These are phyloP conservation scores for Larimichthys crocea DNA, from an alignment of 2,113 vertebrate species.

Conservation along the genomic window DNA sequence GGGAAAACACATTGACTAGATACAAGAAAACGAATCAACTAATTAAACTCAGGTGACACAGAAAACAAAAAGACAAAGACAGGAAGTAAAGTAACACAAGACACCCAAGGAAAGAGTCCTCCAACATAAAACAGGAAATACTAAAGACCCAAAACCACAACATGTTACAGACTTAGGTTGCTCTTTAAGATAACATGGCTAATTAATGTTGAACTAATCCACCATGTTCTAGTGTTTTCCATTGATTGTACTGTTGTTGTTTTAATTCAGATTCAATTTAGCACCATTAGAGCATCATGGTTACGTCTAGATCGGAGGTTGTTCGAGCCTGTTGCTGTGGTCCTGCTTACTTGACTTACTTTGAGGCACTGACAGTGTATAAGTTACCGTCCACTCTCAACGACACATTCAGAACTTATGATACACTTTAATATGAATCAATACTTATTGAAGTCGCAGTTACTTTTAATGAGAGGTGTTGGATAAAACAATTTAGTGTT, in stretches of 20 bases:
- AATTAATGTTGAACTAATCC: neutral
- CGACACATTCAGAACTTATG: conserved; percentile 21
- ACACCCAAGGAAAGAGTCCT: too few species aligned
- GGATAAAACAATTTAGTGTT: conserved; percentile 42
- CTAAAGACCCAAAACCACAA: too few species aligned
- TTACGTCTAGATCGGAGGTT: too few species aligned
- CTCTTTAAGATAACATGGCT: neutral
- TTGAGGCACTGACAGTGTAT: neutral
- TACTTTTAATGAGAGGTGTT: conserved; percentile 1
- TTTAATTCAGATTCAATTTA: neutral
- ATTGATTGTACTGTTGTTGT: neutral
- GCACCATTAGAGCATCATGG: neutral
- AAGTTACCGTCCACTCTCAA: conserved; percentile 7
- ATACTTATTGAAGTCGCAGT: conserved; percentile 33
- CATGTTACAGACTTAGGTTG: too few species aligned
- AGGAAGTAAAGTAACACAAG: too few species aligned
- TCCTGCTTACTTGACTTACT: too few species aligned
- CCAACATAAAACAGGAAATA: too few species aligned
- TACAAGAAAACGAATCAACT: too few species aligned
- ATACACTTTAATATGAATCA: conserved; percentile 39
- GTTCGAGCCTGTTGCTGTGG: too few species aligned
- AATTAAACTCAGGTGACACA: too few species aligned
- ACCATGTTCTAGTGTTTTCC: neutral
- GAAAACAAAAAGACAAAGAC: too few species aligned
- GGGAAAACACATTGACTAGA: too few species aligned